Evolutionary conservation across 2,888 invertebrate species (phyloP), one percentile per base, ranked within the genome.

Genomic region (Lordiphosa andalusiaca): DNA sequence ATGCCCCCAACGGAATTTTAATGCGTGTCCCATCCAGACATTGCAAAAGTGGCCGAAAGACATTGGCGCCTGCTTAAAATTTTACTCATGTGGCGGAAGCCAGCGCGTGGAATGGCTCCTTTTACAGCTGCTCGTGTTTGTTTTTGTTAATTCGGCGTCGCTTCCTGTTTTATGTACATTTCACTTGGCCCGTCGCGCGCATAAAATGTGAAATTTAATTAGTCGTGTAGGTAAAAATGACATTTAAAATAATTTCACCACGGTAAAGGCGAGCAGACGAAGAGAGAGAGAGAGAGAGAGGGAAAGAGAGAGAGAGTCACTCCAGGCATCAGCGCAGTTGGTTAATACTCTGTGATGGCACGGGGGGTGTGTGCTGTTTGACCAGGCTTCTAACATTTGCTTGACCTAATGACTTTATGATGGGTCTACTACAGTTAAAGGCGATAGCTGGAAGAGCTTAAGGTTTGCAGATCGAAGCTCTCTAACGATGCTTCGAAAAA

Each of bases 201-300:
- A 78, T 77, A 84, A 84, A 80, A 80, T 75, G 69, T 44, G 42
- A 75, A 80, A 84, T 80, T 84, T 80, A 80, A 80, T 80, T 80
- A 84, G 84, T 80, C 83, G 68, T 72, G 56, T 71, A 74, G 74
- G 72, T 82, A 78, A 82, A 77, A 77, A 65, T 84, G 52, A 58
- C 71, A 77, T 73, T 84, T 63, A 53, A 77, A 77, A 74, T 84
- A 61, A 66, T 71, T 78, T 53, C 16, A 9, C 37, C 33, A 10
- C 36, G 41, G 33, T 35, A 30, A 12, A 42, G 16, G 16, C 16
- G 16, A 16, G 16, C 16, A 16, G 16, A 42, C 52, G 47, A 54
- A n/a, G 23, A 42, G 9, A 44, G 65, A 48, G 46, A 48, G 10
- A 39, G 49, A 21, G 38, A 42, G 36, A n/a, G n/a, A n/a, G n/a